phyloP scores from a whole-genome alignment of 2,113 vertebrate genomes.

The Copsychus sechellarum region DNA sequence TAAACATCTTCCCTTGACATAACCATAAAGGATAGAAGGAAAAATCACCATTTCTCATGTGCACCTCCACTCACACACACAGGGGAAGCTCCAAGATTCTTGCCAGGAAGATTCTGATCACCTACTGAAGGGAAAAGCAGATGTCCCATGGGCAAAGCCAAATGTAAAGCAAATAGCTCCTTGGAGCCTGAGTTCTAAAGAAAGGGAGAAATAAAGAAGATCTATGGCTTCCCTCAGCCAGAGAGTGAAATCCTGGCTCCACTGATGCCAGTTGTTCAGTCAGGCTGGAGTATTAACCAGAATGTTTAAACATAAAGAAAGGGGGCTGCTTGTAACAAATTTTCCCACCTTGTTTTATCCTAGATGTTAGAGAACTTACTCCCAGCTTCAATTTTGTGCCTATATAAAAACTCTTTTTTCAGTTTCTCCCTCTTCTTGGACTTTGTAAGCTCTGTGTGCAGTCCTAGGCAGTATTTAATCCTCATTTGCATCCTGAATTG shows the following conservation, averaged over 20 bases:
- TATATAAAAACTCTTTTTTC: not conserved
- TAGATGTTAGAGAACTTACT: not conserved
- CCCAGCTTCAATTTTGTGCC: not conserved
- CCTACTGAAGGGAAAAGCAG: not conserved
- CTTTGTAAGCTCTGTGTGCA: not conserved
- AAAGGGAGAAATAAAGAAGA: not conserved
- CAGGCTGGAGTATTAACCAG: not conserved
- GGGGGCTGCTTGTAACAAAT: not conserved
- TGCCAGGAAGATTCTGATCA: not conserved
- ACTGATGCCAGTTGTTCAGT: not conserved
- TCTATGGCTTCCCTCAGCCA: not conserved
- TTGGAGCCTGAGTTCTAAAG: not conserved
- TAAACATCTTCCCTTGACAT: not conserved
- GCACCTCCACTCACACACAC: not conserved
- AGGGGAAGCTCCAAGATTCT: not conserved
- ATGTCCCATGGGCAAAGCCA: not conserved
- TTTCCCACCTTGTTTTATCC: not conserved
- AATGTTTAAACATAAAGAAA: not conserved
- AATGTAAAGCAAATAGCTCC: slow-evolving; percentile 27
- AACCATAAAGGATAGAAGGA: not conserved
- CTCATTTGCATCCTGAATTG: not conserved
- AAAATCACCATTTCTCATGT: rapidly evolving
- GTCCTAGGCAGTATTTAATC: not conserved
- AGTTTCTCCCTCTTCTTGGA: not conserved
- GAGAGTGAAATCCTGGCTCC: not conserved